Conservation (phyloP, 2,113 vertebrate species). For the Coryphaenoides rupestris region DNA sequence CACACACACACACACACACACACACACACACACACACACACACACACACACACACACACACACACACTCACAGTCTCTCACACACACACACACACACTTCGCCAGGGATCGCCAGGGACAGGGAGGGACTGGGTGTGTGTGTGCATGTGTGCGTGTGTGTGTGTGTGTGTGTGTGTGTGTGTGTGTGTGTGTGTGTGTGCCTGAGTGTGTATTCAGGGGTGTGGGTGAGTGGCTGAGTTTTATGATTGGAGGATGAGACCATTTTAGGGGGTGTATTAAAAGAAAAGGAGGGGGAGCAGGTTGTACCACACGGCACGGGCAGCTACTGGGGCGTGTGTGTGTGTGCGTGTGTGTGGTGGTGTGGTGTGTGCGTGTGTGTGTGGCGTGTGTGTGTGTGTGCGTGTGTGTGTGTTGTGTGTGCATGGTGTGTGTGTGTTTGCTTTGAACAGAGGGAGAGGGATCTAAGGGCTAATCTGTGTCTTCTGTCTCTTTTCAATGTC, state of each 20-base stretch:
- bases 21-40: not conserved
- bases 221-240: constrained; percentile 10
- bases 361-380: no score
- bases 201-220: constrained; percentile 6
- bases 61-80: not conserved
- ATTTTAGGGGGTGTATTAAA: constrained; percentile 13
- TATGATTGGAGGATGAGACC: not conserved
- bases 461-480: no score
- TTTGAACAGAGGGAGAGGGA: no score
- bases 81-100: constrained; percentile 25
- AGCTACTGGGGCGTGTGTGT: not conserved
- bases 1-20: constrained; percentile 7
- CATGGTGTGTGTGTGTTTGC: not conserved
- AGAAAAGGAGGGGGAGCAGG: constrained; percentile 17
- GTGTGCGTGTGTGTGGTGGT: not conserved
- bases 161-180: constrained; percentile 4
- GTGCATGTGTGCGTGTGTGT: constrained; percentile 11
- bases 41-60: not conserved
- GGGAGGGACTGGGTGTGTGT: constrained; percentile 34
- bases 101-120: constrained; percentile 21
- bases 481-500: no score
- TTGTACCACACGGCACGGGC: not conserved
- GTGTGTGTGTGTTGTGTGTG: no score
- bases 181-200: constrained; percentile 4
- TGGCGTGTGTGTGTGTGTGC: no score